Percentiles rank a stretch among this genome's conserved stretches.
phyloP scores from a whole-genome alignment of 2,113 vertebrate species.

The Apteryx owenii region DNA sequence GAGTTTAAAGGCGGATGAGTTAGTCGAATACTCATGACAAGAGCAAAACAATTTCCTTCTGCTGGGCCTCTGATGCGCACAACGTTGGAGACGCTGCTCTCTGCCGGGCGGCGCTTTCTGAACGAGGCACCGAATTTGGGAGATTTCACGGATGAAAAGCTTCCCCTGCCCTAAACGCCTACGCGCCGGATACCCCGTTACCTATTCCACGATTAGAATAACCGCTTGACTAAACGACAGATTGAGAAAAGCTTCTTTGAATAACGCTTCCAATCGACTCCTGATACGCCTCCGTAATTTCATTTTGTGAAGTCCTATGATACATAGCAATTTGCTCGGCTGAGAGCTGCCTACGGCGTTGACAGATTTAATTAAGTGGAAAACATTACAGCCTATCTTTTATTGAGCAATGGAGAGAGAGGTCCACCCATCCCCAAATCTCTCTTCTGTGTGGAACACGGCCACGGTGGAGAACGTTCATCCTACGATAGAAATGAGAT shows the following conservation, averaged over 20 bases:
- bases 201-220: rapidly evolving
- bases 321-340: background rate
- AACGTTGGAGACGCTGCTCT: no score
- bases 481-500: background rate
- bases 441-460: background rate
- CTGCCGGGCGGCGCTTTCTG: background rate
- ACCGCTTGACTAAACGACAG: background rate
- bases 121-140: background rate
- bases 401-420: rapidly evolving
- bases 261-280: background rate
- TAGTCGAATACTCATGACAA: background rate
- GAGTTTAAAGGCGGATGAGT: background rate
- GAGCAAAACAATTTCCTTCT: background rate
- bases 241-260: background rate
- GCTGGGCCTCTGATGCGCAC: rapidly evolving
- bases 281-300: background rate
- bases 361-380: background rate
- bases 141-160: background rate
- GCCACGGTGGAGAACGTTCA: background rate
- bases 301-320: background rate
- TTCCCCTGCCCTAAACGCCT: rapidly evolving
- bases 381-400: rapidly evolving
- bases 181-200: background rate
- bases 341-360: background rate
- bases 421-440: background rate